Evolutionary conservation across 2,888 invertebrate species (phyloP), one percentile per base, ranked within the genome.

Genomic region (Coleophora flavipennella): DNA sequence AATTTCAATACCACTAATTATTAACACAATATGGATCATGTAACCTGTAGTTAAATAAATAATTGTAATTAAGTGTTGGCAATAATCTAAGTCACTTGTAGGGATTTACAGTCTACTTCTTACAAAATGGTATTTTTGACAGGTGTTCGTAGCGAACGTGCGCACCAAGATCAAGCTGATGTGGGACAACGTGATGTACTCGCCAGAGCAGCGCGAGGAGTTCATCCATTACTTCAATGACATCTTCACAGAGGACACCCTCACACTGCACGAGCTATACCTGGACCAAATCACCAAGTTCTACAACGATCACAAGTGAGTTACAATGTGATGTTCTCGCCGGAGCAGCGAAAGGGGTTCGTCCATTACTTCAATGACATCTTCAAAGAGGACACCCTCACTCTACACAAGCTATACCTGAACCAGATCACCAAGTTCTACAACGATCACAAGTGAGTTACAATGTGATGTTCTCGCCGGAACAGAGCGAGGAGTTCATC

Each of bases 171-270:
- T 96, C 29, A 70, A 79, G 39, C 70, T 87, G 8, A 88, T 91
- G 81, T 96, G 96, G 95, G 88, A 93, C 41, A 87, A 88, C 46
- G 91, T 93, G 37, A 89, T 92, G 67, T 92, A 89, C 57, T 87
- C 90, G 1, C 85, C 86, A 29, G 62, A 73, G 1, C 87, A 92
- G 48, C 84, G 88, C 7, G 83, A 85, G 12, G 78, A 87, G 42
- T 93, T 92, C 59, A 66, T 85, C 0, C 88, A 90, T 46, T 91
- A 89, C 56, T 79, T 85, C 53, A 87, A 88, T 52, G 89, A 91
- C 32, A 87, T 88, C 33, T 95, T 89, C 62, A 91, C 91, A 0
- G 96, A 96, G 59, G 93, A 94, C 66, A 79, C 95, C 1, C 78
- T 96, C 8, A 89, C 89, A 1, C 62, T 91, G 13, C 95, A 95